phyloP scores from a whole-genome alignment of 2,113 vertebrate genomes.

The Geococcyx californianus region DNA sequence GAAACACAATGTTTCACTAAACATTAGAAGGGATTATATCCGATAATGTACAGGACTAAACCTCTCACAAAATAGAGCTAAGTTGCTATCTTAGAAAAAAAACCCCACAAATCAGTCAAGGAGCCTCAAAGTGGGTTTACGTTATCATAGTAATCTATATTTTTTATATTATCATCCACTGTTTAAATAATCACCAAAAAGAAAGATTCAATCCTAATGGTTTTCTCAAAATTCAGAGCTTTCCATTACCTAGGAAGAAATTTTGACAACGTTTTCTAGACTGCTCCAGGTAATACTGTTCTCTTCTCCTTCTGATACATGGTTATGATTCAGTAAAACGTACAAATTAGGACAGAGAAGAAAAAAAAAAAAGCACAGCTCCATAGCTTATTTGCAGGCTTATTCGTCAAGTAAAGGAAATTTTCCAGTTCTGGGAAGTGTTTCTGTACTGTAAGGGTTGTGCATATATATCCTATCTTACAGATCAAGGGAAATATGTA shows the following conservation, averaged over 20 bases:
- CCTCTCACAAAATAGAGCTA: not conserved
- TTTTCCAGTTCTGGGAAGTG: not conserved
- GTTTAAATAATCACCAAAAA: not conserved
- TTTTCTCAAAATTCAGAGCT: not conserved
- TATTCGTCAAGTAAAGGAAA: not conserved
- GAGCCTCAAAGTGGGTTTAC: not conserved
- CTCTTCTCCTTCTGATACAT: not conserved
- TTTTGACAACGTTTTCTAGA: not conserved
- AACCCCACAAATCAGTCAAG: not conserved
- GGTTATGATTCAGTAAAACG: not conserved
- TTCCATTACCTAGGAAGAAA: not conserved
- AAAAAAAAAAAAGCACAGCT: rapidly evolving
- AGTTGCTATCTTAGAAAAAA: not conserved
- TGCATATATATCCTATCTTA: not conserved
- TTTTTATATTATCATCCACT: not conserved
- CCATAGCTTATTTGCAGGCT: not conserved
- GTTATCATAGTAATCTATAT: not conserved
- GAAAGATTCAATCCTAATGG: not conserved
- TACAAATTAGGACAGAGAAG: not conserved
- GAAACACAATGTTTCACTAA: not conserved
- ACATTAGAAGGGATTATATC: not conserved
- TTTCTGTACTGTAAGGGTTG: not conserved
- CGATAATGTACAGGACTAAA: not conserved
- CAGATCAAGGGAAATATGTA: not conserved
- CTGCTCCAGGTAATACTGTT: not conserved